These are phyloP conservation scores for Neodiprion lecontei DNA, from an alignment of 1,140 invertebrate genomes.

Conservation along the genomic window DNA sequence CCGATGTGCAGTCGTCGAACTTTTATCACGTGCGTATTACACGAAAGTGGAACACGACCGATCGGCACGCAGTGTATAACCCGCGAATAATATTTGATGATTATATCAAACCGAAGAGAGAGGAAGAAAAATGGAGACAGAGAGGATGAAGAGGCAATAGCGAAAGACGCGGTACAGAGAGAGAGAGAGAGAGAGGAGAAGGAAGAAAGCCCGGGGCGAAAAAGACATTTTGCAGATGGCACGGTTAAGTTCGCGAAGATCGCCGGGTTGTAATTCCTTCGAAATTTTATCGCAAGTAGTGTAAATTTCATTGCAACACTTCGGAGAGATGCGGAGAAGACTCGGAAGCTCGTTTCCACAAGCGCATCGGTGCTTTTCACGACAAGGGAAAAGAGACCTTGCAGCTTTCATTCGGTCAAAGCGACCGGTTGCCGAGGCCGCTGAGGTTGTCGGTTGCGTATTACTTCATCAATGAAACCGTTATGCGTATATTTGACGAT, in stretches of 20 bases:
- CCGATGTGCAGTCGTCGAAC: too few species aligned
- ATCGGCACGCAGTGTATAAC: neutral
- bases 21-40: neutral
- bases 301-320: too few species aligned
- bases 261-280: neutral
- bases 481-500: neutral
- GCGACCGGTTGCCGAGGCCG: too few species aligned
- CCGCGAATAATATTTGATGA: neutral
- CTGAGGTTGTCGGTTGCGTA: neutral
- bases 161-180: too few species aligned
- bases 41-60: neutral
- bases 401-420: too few species aligned
- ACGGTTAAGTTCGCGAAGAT: neutral
- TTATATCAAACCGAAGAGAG: neutral
- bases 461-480: conserved; percentile 7
- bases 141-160: neutral
- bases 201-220: too few species aligned
- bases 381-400: too few species aligned
- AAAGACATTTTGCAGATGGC: neutral
- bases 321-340: too few species aligned
- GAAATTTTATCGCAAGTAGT: too few species aligned
- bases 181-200: too few species aligned
- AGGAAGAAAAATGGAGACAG: neutral
- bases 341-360: too few species aligned
- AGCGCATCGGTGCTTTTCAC: too few species aligned